Evolutionary conservation across 2,113 vertebrate genomes (phyloP), one percentile per base, ranked within the genome.

Genomic region (Neodon shergylaensis): DNA sequence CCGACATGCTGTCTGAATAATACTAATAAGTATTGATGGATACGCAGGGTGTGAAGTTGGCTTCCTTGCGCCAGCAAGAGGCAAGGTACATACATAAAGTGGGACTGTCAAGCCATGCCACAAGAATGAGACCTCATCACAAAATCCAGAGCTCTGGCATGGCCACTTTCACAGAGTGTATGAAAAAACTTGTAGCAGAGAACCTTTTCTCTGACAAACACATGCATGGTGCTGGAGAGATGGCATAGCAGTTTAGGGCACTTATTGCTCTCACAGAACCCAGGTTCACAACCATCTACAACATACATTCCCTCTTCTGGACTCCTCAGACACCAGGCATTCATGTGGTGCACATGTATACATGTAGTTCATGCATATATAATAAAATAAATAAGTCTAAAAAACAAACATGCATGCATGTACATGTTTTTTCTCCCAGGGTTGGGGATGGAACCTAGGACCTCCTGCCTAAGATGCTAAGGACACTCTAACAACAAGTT

Each of bases 41-140:
- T 76, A 90, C 68, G 91, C 13, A 93, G 54, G 24, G 42, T 49
- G 77, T 52, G 28, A 89, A 65, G 54, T 3, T 88, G 77, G 65
- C 84, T 61, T 91, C 82, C 65, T 87, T 92, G 44, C 66, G 70
- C 85, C 92, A 92, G 89, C 31, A 74, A 94, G 83, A 47, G 83
- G 82, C 65, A 72, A 95, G 39, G 7, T 21, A 58, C 0, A 39
- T 21, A 58, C 0, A 39, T 33, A 86, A 81, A 85, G 44, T 0
- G 7, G 11, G 58, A 91, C 68, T 72, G 92, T 52, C 85, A 91
- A 82, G 93, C 24, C 52, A 14, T 72, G 68, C 42, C 76, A 65
- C 74, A 44, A 39, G 12, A 44, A 94, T 58, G 49, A 11, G 24
- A 54, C 58, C 52, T 70, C 2, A 7, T 65, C 92, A 54, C 6